Evolutionary conservation across 2,113 vertebrate species (phyloP).

Genomic region (Collichthys lucidus): DNA sequence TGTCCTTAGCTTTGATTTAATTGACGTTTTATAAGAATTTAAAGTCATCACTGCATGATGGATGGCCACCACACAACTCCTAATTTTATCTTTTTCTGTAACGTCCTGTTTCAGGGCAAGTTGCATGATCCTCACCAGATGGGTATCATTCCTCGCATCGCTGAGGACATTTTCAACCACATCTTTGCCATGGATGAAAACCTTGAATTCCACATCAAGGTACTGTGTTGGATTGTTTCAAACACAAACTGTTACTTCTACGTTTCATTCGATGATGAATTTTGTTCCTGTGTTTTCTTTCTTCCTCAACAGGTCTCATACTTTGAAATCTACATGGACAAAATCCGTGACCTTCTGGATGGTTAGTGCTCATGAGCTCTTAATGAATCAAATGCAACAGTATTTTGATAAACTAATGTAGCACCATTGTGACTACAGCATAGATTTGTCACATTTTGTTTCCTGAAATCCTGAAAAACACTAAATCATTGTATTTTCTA

Average conservation of each 20-base stretch:
- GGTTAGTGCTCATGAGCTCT: slow-evolving; percentile 80
- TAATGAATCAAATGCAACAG: neutral
- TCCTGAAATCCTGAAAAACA: neutral
- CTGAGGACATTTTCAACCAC: slow-evolving; percentile 95
- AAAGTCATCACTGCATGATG: neutral
- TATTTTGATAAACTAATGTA: neutral
- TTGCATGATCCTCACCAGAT: slow-evolving; percentile 93
- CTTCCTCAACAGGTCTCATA: slow-evolving; percentile 89
- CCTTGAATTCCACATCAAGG: slow-evolving; percentile 97
- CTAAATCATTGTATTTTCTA: neutral
- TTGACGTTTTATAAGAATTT: neutral
- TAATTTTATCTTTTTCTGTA: neutral
- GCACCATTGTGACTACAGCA: neutral
- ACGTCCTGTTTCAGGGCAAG: slow-evolving; percentile 85
- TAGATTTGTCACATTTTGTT: neutral
- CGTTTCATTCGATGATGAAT: neutral
- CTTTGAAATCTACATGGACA: slow-evolving; percentile 96
- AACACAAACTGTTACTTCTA: neutral
- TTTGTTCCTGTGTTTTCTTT: neutral
- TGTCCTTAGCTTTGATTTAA: neutral
- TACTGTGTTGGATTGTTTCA: slow-evolving; percentile 36
- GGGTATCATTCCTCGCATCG: slow-evolving; percentile 96
- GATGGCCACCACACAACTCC: neutral
- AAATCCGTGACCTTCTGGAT: slow-evolving; percentile 93
- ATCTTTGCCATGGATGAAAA: slow-evolving; percentile 98